Evolutionary conservation across 2,888 invertebrate genomes (phyloP).

Genomic region (Cheilosia grossa): DNA sequence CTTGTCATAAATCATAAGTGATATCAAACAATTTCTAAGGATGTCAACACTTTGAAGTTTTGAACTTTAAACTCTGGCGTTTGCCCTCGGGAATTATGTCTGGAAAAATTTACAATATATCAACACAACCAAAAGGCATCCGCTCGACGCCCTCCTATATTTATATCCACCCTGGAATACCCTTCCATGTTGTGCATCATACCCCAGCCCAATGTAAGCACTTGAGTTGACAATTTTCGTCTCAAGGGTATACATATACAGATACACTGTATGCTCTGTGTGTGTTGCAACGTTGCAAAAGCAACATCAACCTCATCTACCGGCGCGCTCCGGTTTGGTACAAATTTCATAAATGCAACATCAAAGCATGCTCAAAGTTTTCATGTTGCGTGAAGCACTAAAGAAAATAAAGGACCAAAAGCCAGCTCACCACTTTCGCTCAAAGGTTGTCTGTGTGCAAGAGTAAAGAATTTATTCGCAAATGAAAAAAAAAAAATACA

Average conservation of each 20-base stretch:
- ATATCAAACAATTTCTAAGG: constrained; percentile 39
- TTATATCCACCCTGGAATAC: not conserved
- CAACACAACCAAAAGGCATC: constrained; percentile 18
- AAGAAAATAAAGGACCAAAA: constrained; percentile 40
- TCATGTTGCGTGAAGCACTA: constrained; percentile 45
- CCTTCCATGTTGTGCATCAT: constrained; percentile 6
- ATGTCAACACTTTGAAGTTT: constrained; percentile 54
- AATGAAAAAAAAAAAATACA: constrained; percentile 12
- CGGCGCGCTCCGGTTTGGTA: constrained; percentile 1
- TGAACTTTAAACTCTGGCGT: constrained; percentile 42
- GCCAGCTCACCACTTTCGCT: constrained; percentile 13
- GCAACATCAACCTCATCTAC: not conserved
- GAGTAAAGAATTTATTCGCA: constrained; percentile 39
- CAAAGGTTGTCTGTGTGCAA: constrained; percentile 4
- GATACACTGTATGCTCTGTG: not conserved
- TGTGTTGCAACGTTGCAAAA: constrained; percentile 51
- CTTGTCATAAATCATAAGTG: constrained; percentile 34
- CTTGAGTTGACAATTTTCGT: constrained; percentile 69
- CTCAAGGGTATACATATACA: constrained; percentile 61
- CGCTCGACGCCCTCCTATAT: not conserved
- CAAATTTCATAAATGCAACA: constrained; percentile 72
- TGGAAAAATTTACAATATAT: constrained; percentile 4
- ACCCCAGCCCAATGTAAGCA: constrained; percentile 45
- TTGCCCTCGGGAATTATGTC: constrained; percentile 19
- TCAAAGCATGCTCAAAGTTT: constrained; percentile 55